Evolutionary conservation across 64 coral and sea anemone species (phyloP).

Genomic region (Acropora yongei): DNA sequence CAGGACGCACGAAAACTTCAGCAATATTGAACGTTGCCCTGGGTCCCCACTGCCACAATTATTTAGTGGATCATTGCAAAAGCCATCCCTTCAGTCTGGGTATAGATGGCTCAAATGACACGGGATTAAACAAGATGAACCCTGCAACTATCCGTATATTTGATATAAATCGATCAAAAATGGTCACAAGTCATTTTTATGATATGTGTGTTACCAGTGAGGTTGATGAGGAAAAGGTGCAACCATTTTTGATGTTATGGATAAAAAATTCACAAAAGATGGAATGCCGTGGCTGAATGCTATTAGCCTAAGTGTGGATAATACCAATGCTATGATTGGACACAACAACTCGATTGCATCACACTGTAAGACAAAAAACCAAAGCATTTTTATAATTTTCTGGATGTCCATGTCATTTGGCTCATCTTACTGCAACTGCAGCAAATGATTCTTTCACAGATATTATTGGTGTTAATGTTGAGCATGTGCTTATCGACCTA

Average conservation of each 20-base stretch:
- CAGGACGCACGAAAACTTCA: constrained; percentile 30
- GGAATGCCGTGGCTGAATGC: too few species aligned
- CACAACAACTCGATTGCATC: background rate
- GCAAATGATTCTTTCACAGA: background rate
- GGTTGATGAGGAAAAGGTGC: too few species aligned
- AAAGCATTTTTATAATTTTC: background rate
- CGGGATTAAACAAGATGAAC: constrained; percentile 16
- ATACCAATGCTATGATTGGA: background rate
- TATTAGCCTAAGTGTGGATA: too few species aligned
- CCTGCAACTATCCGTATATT: constrained; percentile 32
- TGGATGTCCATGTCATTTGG: constrained; percentile 43
- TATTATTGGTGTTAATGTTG: background rate
- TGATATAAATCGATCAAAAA: background rate
- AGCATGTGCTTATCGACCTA: background rate
- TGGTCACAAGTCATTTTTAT: background rate
- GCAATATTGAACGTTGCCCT: constrained; percentile 17
- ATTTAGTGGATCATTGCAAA: constrained; percentile 32
- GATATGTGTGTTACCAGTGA: constrained; percentile 41
- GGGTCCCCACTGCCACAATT: too few species aligned
- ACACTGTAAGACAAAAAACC: background rate
- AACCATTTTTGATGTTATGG: too few species aligned
- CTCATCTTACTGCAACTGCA: constrained; percentile 29
- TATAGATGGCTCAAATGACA: constrained; percentile 55
- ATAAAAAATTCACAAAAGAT: too few species aligned
- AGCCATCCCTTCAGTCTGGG: constrained; percentile 26